Evolutionary conservation across 2,797 vertebrate species (phyloP).

Genomic region (Tokudaia muenninki): DNA sequence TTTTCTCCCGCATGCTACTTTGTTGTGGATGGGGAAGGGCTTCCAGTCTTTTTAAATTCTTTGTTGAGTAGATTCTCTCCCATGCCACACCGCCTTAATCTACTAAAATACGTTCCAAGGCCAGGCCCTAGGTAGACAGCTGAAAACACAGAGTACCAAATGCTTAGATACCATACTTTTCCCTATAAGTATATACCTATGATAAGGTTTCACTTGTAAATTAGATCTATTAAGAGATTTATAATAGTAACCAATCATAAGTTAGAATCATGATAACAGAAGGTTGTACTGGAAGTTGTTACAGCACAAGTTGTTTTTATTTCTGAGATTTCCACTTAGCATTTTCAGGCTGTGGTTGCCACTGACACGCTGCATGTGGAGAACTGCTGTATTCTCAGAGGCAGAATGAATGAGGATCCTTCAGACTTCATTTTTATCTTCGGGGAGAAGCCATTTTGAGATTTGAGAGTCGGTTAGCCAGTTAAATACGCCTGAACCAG

Average conservation of each 20-base stretch:
- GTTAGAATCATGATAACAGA: not conserved
- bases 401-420: not conserved
- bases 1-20: not conserved
- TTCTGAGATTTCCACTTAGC: not conserved
- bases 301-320: not conserved
- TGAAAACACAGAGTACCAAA: accelerated
- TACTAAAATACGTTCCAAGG: not conserved
- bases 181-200: too few species aligned
- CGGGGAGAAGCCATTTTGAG: not conserved
- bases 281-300: not conserved
- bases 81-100: not conserved
- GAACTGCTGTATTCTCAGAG: not conserved
- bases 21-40: too few species aligned
- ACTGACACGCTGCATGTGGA: not conserved
- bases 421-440: slow-evolving; percentile 1
- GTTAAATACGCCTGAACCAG: not conserved
- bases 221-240: not conserved
- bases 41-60: not conserved
- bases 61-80: not conserved
- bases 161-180: too few species aligned
- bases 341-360: not conserved
- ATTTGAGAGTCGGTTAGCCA: not conserved
- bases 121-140: too few species aligned
- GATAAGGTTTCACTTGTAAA: not conserved
- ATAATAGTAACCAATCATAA: not conserved